These are phyloP conservation scores for Julus scandinavius DNA, from an alignment of 2,888 invertebrate species.

Conservation along the genomic window DNA sequence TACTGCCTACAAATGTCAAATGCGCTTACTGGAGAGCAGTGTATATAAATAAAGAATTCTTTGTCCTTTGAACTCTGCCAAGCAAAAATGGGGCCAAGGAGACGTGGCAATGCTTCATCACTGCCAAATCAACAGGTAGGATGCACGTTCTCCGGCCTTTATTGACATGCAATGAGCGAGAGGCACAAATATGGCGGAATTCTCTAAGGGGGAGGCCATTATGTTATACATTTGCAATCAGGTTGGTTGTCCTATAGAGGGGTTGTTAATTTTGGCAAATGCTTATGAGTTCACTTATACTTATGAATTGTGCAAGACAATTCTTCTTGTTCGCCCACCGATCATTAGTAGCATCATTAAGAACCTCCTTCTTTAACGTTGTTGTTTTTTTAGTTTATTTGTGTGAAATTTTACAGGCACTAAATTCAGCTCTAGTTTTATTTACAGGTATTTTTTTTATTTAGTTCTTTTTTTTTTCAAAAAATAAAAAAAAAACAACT, in stretches of 20 bases:
- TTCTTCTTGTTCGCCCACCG: not conserved
- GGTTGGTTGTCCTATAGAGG: not conserved
- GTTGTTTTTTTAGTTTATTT: not conserved
- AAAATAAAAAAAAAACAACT: not conserved
- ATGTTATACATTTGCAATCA: slow-evolving; percentile 6
- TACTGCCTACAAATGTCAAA: not conserved
- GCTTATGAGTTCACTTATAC: slow-evolving; percentile 15
- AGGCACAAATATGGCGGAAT: not conserved
- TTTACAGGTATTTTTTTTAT: not conserved
- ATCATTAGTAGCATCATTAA: not conserved
- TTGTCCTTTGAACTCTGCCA: slow-evolving; percentile 14
- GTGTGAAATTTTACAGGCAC: slow-evolving; percentile 7
- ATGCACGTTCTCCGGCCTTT: slow-evolving; percentile 17
- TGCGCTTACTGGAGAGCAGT: not conserved
- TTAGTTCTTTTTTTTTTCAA: not conserved
- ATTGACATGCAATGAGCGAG: slow-evolving; percentile 1
- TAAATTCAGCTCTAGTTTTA: slow-evolving; percentile 7
- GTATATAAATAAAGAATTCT: slow-evolving; percentile 24
- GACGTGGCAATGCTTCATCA: slow-evolving; percentile 27
- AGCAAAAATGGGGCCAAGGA: slow-evolving; percentile 21
- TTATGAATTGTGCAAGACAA: not conserved
- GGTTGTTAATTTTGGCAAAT: slow-evolving; percentile 27
- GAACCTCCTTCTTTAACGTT: not conserved
- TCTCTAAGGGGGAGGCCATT: not conserved
- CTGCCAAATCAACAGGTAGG: slow-evolving; percentile 26